Evolutionary conservation across 2,797 vertebrate genomes (phyloP), one percentile per base, ranked within the genome.

Genomic region (Amblyraja radiata): DNA sequence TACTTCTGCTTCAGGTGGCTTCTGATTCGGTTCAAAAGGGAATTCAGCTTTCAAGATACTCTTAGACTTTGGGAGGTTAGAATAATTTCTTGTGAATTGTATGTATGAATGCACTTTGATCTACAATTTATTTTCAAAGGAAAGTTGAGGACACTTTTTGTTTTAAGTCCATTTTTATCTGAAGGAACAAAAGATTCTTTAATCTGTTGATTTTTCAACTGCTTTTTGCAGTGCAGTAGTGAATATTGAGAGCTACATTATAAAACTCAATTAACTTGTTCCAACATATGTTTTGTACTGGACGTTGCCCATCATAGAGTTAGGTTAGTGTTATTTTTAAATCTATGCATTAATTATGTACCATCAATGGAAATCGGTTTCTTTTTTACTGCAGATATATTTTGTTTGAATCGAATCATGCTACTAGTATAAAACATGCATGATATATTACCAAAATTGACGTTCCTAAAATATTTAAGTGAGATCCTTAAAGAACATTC

Each of bases 1-100:
- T 99, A 99, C 94, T 99, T 99, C 97, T 99, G 98, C 95, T 99
- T 99, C 96, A 98, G 99, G 71, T 99, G 99, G 99, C 95, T 99
- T 94, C 96, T 99, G 95, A 99, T 99, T 95, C 97, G 97, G 94
- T 99, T 99, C 94, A 99, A 99, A 96, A 97, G 99, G 94, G 98
- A 99, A 95, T 98, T 99, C 94, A 97, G 96, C 95, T 99, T 99
- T 97, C 97, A 97, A 95, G 98, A 99, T 93, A 97, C 98, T 94
- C 97, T 99, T 94, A 97, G 98, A 71, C 96, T 99, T 80, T 99
- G 98, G 99, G 98, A 99, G 98, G 98, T 99, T 95, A 96, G 97
- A 91, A 76, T 61, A 46, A 63, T n/a, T 63, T 32, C 63, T 58
- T 93, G 10, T 65, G 21, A 39, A 36, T 93, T 93, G 93, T 88